Evolutionary conservation across 2,797 vertebrate genomes (phyloP).

Genomic region (Dryobates pubescens): DNA sequence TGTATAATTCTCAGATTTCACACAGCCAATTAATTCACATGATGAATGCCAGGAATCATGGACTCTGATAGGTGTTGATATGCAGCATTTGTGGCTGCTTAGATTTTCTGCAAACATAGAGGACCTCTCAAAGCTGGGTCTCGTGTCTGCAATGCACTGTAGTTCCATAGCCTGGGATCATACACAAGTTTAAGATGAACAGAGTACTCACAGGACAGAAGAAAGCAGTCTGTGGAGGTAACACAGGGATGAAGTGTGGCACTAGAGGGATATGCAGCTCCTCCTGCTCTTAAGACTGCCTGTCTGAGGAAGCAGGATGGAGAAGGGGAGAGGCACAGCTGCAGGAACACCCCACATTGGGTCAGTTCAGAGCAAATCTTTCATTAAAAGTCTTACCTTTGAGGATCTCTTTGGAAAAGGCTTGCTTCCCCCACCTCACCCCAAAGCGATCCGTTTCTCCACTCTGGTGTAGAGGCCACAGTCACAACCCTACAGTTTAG

Average conservation of each 20-base stretch:
- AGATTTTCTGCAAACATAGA: not conserved
- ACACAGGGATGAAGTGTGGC: not conserved
- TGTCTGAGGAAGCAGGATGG: not conserved
- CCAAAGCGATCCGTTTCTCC: not conserved
- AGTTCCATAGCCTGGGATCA: not conserved
- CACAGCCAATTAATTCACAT: slow-evolving; percentile 59
- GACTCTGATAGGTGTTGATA: slow-evolving; percentile 1
- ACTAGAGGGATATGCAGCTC: not conserved
- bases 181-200: not conserved
- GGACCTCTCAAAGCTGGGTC: not conserved
- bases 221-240: not conserved
- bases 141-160: not conserved
- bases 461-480: not conserved
- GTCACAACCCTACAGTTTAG: not conserved
- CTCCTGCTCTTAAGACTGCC: not conserved
- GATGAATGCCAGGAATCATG: slow-evolving; percentile 48
- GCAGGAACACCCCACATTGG: not conserved
- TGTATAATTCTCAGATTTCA: slow-evolving; percentile 73
- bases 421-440: not conserved
- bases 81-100: not conserved
- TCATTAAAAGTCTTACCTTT: not conserved
- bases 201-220: not conserved
- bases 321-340: not conserved
- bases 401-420: not conserved
- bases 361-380: not conserved